Percentiles rank a stretch among this genome's conserved stretches.
Conservation (phyloP, 2,797 vertebrate genomes). For the Hafferia zeledoni region DNA sequence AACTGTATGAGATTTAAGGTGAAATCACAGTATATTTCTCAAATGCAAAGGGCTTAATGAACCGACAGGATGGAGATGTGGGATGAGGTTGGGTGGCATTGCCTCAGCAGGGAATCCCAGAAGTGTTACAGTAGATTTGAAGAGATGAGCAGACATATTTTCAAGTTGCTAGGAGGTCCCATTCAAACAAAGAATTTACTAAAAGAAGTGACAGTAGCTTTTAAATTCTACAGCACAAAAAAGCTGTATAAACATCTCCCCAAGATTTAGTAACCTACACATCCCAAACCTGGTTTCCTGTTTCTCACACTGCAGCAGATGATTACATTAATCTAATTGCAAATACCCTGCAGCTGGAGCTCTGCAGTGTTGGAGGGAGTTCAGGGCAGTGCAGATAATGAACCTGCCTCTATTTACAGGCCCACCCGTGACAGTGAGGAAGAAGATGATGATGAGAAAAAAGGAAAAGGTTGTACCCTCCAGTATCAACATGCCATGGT, state of each 20-base stretch:
- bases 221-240: not conserved
- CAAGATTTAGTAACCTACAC: not conserved
- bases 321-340: not conserved
- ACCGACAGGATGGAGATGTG: not conserved
- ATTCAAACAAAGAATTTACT: not conserved
- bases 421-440: slow-evolving; percentile 96
- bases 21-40: not conserved
- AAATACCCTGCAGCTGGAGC: not conserved
- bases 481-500: slow-evolving; percentile 92
- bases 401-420: slow-evolving; percentile 70
- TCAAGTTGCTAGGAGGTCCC: not conserved
- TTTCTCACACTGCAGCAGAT: not conserved
- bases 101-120: not conserved
- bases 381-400: not conserved
- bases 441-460: slow-evolving; percentile 94
- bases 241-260: not conserved
- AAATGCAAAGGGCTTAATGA: not conserved
- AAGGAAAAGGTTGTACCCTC: slow-evolving; percentile 89
- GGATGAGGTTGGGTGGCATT: not conserved
- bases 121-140: not conserved
- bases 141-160: not conserved
- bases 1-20: not conserved
- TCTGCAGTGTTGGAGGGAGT: not conserved
- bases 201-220: not conserved
- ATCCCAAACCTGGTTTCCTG: not conserved